Conservation (phyloP, 1,140 invertebrate genomes). For the Drosophila funebris region DNA sequence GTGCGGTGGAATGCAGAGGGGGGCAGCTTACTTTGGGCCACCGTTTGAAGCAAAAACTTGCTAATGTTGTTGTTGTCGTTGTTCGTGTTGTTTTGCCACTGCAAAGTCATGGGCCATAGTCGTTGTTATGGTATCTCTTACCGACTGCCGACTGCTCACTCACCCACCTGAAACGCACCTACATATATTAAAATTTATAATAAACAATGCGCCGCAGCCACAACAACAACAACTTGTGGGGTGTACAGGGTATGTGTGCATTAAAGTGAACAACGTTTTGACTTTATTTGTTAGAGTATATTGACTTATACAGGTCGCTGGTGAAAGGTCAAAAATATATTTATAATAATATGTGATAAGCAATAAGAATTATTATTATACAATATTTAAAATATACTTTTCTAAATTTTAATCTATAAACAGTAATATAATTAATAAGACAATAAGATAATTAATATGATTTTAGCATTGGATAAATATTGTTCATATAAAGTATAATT, state of each 20-base stretch:
- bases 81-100: slow-evolving; percentile 8
- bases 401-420: too few species aligned
- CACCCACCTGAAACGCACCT: slow-evolving; percentile 46
- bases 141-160: slow-evolving; percentile 15
- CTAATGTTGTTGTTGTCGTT: slow-evolving; percentile 18
- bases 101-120: background rate
- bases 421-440: too few species aligned
- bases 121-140: slow-evolving; percentile 29
- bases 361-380: too few species aligned
- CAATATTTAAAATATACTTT: too few species aligned
- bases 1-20: background rate
- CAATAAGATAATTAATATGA: too few species aligned
- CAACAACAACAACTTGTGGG: slow-evolving; percentile 22
- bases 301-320: background rate
- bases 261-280: slow-evolving; percentile 32
- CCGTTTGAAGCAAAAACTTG: slow-evolving; percentile 31
- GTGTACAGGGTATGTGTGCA: slow-evolving; percentile 8
- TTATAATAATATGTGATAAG: too few species aligned
- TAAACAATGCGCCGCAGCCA: slow-evolving; percentile 58
- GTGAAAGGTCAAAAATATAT: background rate
- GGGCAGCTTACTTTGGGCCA: slow-evolving; percentile 20
- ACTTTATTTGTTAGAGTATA: background rate
- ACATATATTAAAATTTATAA: slow-evolving; percentile 80
- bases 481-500: too few species aligned
- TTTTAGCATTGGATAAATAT: too few species aligned